These are phyloP conservation scores for Rhynchonycteris naso DNA, from an alignment of 2,797 vertebrate genomes.

Conservation along the genomic window DNA sequence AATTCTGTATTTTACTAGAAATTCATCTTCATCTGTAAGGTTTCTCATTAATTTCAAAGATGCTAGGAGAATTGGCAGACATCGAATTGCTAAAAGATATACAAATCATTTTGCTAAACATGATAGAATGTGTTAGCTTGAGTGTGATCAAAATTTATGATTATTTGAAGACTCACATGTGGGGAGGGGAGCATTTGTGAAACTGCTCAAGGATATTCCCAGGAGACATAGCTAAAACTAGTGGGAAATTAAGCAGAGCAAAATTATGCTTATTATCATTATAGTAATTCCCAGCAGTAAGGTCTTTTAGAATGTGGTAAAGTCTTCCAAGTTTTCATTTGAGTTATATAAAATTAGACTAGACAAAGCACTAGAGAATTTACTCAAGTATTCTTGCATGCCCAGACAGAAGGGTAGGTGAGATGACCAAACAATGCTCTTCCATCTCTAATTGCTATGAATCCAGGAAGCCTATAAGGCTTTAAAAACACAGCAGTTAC, in stretches of 20 bases:
- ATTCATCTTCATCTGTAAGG: constrained; percentile 5
- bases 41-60: constrained; percentile 62
- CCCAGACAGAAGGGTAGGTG: neutral
- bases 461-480: neutral
- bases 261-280: constrained; percentile 55
- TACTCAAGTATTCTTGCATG: constrained; percentile 28
- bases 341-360: constrained; percentile 64
- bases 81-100: constrained; percentile 18
- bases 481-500: constrained; percentile 22
- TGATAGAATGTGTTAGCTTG: constrained; percentile 2
- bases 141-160: neutral
- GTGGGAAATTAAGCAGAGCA: constrained; percentile 52
- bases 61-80: neutral
- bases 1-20: constrained; percentile 46
- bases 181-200: neutral
- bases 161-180: neutral
- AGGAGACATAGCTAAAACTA: constrained; percentile 38
- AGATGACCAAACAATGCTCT: neutral
- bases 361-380: constrained; percentile 63
- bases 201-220: neutral
- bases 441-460: neutral
- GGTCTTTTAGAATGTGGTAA: constrained; percentile 40
- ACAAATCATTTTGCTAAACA: constrained; percentile 45
- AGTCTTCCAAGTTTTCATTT: constrained; percentile 59
- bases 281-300: constrained; percentile 65